Evolutionary conservation across 2,888 invertebrate genomes (phyloP).

Genomic region (Coelopa pilipes): DNA sequence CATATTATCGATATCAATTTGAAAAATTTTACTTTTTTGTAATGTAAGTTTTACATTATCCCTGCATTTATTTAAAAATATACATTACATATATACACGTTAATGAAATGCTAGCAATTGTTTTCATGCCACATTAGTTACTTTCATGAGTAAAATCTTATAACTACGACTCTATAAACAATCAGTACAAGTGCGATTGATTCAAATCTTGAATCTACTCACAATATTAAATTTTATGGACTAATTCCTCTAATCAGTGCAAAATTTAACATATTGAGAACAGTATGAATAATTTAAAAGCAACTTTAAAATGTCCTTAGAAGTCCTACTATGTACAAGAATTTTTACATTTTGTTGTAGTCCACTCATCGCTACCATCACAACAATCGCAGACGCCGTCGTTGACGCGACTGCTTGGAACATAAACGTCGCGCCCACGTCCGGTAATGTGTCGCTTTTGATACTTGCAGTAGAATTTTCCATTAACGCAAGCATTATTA

Average conservation of each 20-base stretch:
- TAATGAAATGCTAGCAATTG: background rate
- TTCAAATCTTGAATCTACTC: background rate
- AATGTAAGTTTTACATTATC: background rate
- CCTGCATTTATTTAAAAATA: slow-evolving; percentile 13
- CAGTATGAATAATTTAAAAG: background rate
- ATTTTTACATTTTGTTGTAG: slow-evolving; percentile 54
- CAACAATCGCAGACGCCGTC: slow-evolving; percentile 96
- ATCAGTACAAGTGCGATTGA: slow-evolving; percentile 17
- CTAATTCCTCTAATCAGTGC: too few relatives aligned
- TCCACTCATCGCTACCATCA: slow-evolving; percentile 91
- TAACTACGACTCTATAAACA: slow-evolving; percentile 16
- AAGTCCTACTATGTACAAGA: slow-evolving; percentile 53
- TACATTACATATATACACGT: background rate
- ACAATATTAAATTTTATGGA: background rate
- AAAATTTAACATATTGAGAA: background rate
- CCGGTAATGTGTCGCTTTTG: slow-evolving; percentile 65
- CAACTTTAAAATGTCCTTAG: background rate
- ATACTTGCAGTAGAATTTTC: slow-evolving; percentile 81
- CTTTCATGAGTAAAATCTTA: slow-evolving; percentile 22
- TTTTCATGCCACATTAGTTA: slow-evolving; percentile 17
- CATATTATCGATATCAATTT: too few relatives aligned
- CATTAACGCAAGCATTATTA: slow-evolving; percentile 88
- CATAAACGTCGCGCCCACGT: slow-evolving; percentile 62
- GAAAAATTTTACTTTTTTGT: too few relatives aligned
- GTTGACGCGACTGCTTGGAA: slow-evolving; percentile 86